Base-by-base conservation (phyloP, 2,113 vertebrate genomes). In the Chunga burmeisteri region DNA sequence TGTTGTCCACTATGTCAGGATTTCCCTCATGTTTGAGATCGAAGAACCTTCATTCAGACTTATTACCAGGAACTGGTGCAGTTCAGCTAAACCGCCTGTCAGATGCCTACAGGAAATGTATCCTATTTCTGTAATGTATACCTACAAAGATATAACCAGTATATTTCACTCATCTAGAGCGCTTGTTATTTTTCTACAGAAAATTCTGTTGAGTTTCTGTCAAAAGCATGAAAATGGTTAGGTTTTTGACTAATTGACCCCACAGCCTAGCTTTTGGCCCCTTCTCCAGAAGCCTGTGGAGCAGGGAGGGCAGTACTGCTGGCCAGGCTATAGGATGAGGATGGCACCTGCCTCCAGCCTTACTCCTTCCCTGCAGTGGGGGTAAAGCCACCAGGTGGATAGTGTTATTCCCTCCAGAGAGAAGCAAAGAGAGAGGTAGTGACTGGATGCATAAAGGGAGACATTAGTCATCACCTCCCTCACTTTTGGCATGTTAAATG, bases 261-360 rank as follows among this genome's bases (percentile, higher is more conserved):
- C 44, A 63, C 29, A 92, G 34, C 29, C 16, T 70, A 52, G 26
- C 34, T 83, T 83, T 61, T 44, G 7, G 44, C 34, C 29, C 9
- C 36, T 75, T 20, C 20, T 83, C 7, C 13, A 23, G 26, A 44
- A 44, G 11, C 16, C 32, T 52, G n/a, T 58, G 49, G n/a, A 81
- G 42, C 42, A 55, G 22, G 9, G 15, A 78, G 26, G 30, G 36
- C 34, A 81, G 13, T 20, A 7, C 21, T 65, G 22, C 49, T 52
- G 40, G 20, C 12, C 1, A 0, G 1, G 10, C 17, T 73, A 25
- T 13, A 36, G 44, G 36, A 66, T 56, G 11, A 11, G 1, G 9
- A 56, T 32, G 63, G 27, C 13, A 16, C 9, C 11, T 63, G 12
- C 16, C 14, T 77, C 25, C n/a, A 63, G 38, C 21, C 34, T 47